A percentile compares a stretch with the other conserved stretches of the same genome.
phyloP scores from a whole-genome alignment of 2,113 vertebrate genomes.

The Myotis lucifugus region DNA sequence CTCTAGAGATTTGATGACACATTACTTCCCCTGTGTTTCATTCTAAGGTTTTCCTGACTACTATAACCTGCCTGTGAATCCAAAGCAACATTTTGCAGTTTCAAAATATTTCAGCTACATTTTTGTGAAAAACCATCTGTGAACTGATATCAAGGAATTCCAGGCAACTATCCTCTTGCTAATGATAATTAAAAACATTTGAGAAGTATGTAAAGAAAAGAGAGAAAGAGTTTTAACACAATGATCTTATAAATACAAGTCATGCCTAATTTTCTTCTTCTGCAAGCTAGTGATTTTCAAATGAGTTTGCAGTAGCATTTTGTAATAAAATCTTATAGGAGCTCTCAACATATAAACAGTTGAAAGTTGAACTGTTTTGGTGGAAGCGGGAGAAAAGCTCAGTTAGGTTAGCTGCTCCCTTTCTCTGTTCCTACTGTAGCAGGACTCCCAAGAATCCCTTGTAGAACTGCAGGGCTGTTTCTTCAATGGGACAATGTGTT shows the following conservation, averaged over 20 bases:
- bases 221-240: background rate
- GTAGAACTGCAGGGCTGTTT: background rate
- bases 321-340: background rate
- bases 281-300: background rate
- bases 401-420: background rate
- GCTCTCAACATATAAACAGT: background rate
- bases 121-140: background rate
- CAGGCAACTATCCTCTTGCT: background rate
- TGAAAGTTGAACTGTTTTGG: background rate
- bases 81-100: background rate
- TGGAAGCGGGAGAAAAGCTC: background rate
- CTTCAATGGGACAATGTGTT: background rate
- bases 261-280: background rate
- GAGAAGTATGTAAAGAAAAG: background rate
- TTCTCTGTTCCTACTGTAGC: accelerated
- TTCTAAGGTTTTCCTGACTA: background rate
- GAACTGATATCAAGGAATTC: background rate
- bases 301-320: background rate
- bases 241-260: background rate
- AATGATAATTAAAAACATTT: background rate
- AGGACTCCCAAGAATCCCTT: background rate
- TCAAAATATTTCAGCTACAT: background rate
- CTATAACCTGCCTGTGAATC: background rate
- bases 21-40: background rate
- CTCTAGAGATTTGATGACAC: constrained; percentile 24